Evolutionary conservation across 2,888 invertebrate genomes (phyloP).

Genomic region (Syrphus vitripennis): DNA sequence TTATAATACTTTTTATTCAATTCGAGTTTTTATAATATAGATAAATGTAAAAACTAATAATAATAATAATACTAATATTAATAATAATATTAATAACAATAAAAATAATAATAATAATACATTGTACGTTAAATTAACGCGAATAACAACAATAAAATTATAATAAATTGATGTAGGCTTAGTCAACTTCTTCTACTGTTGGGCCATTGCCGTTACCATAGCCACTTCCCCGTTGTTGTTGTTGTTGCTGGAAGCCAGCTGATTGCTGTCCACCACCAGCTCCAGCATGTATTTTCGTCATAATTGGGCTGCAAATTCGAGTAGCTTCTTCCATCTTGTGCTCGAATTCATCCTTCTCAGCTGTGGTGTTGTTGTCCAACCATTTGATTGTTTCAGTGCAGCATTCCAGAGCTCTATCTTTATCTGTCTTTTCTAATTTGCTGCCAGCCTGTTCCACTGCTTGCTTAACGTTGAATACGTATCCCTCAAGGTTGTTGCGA

Average conservation of each 20-base stretch:
- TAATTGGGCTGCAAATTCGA: constrained; percentile 80
- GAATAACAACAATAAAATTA: neutral
- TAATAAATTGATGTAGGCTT: constrained; percentile 83
- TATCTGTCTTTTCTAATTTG: constrained; percentile 85
- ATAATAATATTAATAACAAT: neutral
- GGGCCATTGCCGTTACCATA: constrained; percentile 82
- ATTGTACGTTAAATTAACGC: neutral
- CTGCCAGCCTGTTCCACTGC: constrained; percentile 85
- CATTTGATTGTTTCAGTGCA: constrained; percentile 86
- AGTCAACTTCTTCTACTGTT: constrained; percentile 78
- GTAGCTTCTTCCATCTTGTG: constrained; percentile 78
- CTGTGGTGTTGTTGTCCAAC: constrained; percentile 89
- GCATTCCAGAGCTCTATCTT: constrained; percentile 85
- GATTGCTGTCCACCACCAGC: neutral
- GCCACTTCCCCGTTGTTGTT: constrained; percentile 85
- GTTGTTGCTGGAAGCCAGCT: constrained; percentile 81
- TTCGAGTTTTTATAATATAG: no score
- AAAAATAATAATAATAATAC: neutral
- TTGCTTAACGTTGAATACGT: constrained; percentile 86
- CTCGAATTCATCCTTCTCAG: constrained; percentile 90
- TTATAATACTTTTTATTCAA: no score
- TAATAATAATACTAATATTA: no score
- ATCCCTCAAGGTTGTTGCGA: constrained; percentile 87
- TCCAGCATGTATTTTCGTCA: constrained; percentile 81
- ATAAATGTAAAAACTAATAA: no score